Conservation (phyloP, 2,888 invertebrate species). For the Sinohyriopsis cumingii region DNA sequence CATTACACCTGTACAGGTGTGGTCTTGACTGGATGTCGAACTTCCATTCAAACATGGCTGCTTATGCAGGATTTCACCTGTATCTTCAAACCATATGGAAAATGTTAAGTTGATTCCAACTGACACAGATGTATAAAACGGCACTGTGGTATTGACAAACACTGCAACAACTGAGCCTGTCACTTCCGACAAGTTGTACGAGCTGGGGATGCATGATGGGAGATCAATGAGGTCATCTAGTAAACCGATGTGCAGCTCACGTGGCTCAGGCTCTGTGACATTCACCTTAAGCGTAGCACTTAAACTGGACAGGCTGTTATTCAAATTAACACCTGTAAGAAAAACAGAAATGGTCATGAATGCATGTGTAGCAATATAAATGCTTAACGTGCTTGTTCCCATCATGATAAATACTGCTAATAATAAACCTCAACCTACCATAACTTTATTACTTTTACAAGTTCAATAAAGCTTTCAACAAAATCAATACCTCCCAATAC, state of each 20-base stretch:
- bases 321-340: slow-evolving; percentile 46
- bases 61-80: slow-evolving; percentile 13
- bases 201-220: slow-evolving; percentile 49
- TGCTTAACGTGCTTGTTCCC: too few species aligned
- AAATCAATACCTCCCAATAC: too few species aligned
- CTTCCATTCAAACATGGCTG: not conserved
- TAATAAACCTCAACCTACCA: too few species aligned
- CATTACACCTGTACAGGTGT: too few species aligned
- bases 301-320: slow-evolving; percentile 39
- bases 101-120: slow-evolving; percentile 55
- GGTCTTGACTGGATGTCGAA: too few species aligned
- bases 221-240: slow-evolving; percentile 23
- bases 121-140: slow-evolving; percentile 47
- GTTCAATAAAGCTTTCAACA: too few species aligned
- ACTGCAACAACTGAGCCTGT: slow-evolving; percentile 37
- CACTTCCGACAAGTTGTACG: slow-evolving; percentile 17
- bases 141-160: slow-evolving; percentile 40
- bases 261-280: slow-evolving; percentile 48
- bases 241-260: slow-evolving; percentile 44
- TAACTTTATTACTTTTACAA: too few species aligned
- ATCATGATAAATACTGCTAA: too few species aligned
- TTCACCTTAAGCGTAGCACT: slow-evolving; percentile 26
- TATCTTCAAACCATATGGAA: slow-evolving; percentile 30
- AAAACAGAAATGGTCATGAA: slow-evolving; percentile 4
- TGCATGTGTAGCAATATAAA: too few species aligned